Evolutionary conservation across 2,113 vertebrate species (phyloP), one percentile per base, ranked within the genome.

Genomic region (Crotalus viridis): DNA sequence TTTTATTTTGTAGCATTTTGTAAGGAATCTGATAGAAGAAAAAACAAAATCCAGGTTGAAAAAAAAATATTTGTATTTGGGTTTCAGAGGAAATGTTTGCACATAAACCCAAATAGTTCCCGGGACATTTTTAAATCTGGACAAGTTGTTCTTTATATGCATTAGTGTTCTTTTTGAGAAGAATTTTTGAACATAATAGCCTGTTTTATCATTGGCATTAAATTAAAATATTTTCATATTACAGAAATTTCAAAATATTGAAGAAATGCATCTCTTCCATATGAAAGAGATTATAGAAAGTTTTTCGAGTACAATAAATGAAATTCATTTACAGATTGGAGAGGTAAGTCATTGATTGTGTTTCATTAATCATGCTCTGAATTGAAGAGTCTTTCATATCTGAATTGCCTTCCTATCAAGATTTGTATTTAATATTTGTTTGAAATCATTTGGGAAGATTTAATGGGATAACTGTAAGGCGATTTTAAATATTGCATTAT

Each of bases 241-340:
- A 5, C 96, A 99, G 99, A 99, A 99, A 98, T 99, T 99, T 98
- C 99, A 99, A 96, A 98, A 98, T 96, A 99, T 99, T 85, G 99
- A 99, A 98, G 99, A 99, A 98, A 98, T 95, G 87, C 99, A 99
- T 97, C 97, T 99, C 87, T 94, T 98, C 95, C 99, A 98, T 93
- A 98, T 99, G 98, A 99, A 99, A 97, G 98, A 99, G 95, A 99
- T 99, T 96, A 99, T 99, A 95, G 98, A 97, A 92, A 98, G 98
- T 0, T 99, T 99, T 95, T 98, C 98, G 90, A 98, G 98, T 96
- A 99, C 98, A 39, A 97, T 99, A 94, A 99, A 99, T 88, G 99
- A 99, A 97, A 98, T 98, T 12, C 98, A 99, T 97, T 92, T 98
- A 85, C 98, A 99, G 86, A 99, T 99, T 90, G 99, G 98, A 96